Evolutionary conservation across 2,888 invertebrate genomes (phyloP), one percentile per base, ranked within the genome.

Genomic region (Dasypolia templi): DNA sequence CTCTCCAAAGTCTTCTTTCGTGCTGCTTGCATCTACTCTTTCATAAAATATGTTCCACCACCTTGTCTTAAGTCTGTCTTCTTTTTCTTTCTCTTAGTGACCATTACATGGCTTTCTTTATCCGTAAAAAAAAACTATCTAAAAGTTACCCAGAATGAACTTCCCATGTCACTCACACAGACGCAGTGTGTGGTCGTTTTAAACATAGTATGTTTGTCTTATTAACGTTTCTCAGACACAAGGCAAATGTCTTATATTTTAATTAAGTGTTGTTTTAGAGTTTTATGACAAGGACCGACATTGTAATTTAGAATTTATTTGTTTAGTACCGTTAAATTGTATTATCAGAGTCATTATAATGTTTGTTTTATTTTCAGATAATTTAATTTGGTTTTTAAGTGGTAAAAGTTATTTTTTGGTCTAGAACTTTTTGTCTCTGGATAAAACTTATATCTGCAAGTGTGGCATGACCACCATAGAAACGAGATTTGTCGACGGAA

Each of bases 281-380:
- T 72, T 85, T 83, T 85, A 85, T 77, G 73, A 81, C 75, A 55
- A 64, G 74, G 65, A 71, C 62, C 58, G 29, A 69, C 22, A 64
- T 67, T n/a, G 67, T 75, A 71, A 75, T 71, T 80, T 68, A 26
- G 66, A n/a, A 59, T 81, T 78, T 69, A 83, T 85, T 85, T 32
- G 14, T 85, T 85, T 82, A 84, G 44, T 70, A 64, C 73, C 81
- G 72, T 72, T 75, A 75, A 85, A 85, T 81, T 76, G 53, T 26
- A 66, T 79, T 78, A 66, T 55, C 26, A 12, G 53, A 51, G 29
- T 62, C 12, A 32, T 66, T 39, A 26, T 66, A 17, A 44, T 51
- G 29, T 51, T 17, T 12, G 29, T 26, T 56, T 55, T 55, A 22
- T 61, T 64, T 69, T 69, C 3, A 19, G 3, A 3, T 56, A 39